These are phyloP conservation scores for Strix aluco DNA, from an alignment of 2,113 vertebrate species.

Conservation along the genomic window DNA sequence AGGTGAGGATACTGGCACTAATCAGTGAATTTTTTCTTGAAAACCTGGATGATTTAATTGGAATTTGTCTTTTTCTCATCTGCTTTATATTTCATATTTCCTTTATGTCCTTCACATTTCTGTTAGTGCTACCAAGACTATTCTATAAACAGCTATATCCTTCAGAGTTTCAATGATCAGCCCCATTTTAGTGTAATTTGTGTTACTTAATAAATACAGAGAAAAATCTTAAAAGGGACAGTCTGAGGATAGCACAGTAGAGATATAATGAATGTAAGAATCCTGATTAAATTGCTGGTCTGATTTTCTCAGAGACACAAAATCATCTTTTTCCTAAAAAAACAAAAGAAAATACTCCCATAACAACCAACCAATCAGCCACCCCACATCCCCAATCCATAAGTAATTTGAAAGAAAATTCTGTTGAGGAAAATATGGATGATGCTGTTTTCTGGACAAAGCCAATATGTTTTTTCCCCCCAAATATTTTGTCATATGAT, in stretches of 20 bases:
- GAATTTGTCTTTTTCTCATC: not conserved
- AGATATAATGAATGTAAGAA: not conserved
- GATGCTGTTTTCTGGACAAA: not conserved
- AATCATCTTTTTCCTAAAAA: not conserved
- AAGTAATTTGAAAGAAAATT: not conserved
- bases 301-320: not conserved
- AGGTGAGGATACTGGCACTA: not conserved
- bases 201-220: not conserved
- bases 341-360: not conserved
- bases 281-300: not conserved
- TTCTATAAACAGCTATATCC: not conserved
- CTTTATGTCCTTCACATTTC: not conserved
- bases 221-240: not conserved
- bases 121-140: not conserved
- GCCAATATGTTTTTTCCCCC: not conserved
- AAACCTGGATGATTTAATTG: not conserved
- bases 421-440: not conserved
- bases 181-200: not conserved
- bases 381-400: not conserved
- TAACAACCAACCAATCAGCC: not conserved
- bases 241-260: not conserved
- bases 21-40: not conserved
- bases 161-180: not conserved
- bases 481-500: not conserved
- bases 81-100: not conserved